Evolutionary conservation across 2,113 vertebrate genomes (phyloP).

Genomic region (Tachuris rubrigastra): DNA sequence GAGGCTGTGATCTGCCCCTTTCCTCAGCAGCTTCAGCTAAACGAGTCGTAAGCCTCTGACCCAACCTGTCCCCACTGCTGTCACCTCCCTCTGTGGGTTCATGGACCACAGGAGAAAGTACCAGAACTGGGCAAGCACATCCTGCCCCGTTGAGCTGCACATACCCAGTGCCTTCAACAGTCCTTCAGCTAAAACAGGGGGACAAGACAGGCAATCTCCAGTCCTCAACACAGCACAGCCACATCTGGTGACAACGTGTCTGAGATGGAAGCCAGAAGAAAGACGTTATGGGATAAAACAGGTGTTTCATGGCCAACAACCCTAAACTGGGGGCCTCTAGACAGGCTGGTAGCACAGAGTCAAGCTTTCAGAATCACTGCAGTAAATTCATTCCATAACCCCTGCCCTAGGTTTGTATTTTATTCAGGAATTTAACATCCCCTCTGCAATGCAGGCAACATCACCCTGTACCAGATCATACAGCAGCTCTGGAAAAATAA

Average conservation of each 20-base stretch:
- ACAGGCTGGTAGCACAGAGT: conserved; percentile 20
- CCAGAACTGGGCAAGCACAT: not conserved
- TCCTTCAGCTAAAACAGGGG: not conserved
- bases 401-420: conserved; percentile 68
- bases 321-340: not conserved
- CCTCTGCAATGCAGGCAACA: conserved; percentile 36
- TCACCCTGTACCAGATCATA: conserved; percentile 26
- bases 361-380: conserved; percentile 45
- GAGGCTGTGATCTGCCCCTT: not conserved
- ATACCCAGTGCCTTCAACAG: not conserved
- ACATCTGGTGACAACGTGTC: not conserved
- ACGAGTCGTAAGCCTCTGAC: not conserved
- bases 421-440: conserved; percentile 61
- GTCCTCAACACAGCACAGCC: not conserved
- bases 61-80: not conserved
- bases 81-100: not conserved
- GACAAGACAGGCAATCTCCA: conserved; percentile 3
- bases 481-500: conserved; percentile 40
- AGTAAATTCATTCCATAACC: conserved; percentile 43
- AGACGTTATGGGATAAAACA: not conserved
- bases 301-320: not conserved
- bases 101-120: not conserved
- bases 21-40: conserved; percentile 12
- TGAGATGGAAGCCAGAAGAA: conserved; percentile 29
- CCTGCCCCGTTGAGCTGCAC: not conserved